Base-by-base conservation (phyloP, 2,888 invertebrate genomes). In the Cryptocephalus moraei region DNA sequence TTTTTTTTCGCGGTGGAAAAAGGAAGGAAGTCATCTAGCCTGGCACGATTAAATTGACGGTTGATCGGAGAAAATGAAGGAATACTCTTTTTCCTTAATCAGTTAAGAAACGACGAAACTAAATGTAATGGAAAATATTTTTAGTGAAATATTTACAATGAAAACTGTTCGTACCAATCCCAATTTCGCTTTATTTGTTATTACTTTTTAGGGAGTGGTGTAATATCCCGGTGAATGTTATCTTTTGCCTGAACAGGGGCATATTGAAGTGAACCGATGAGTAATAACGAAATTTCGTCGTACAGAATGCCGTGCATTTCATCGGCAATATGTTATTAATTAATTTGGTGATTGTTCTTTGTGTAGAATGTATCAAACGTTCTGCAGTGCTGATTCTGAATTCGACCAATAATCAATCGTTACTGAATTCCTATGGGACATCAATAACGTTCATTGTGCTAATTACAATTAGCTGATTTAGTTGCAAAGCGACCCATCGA, bases 391-490 rank as follows among this genome's bases (percentile, higher is more conserved):
- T 61, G 62, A 56, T 55, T 57, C 56, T 55, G 56, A 58, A 60
- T 60, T 58, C 57, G 49, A 55, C 56, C 57, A 61, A 61, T 61
- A 63, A 61, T 61, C 62, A 61, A 57, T 59, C 57, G 60, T 61
- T 59, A 56, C 57, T 52, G 62, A 66, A 66, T 66, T 66, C 66
- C 65, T 66, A 59, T 61, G 64, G 64, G 64, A 64, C 66, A 67
- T 67, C 66, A 67, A 67, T 67, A 67, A 66, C 64, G 62, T 59
- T 56, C 62, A 64, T 65, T 65, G 65, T 66, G 59, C 65, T 66
- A 67, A 67, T 66, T 66, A 67, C 66, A 66, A 66, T 67, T 62
- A 64, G 65, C 63, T 68, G 68, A 67, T 68, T 68, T 67, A 67
- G 66, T 66, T 66, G 60, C 60, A 54, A 60, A 60, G 56, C 61